Base-by-base conservation (phyloP, 2,113 vertebrate species). In the Ageneiosus marmoratus region DNA sequence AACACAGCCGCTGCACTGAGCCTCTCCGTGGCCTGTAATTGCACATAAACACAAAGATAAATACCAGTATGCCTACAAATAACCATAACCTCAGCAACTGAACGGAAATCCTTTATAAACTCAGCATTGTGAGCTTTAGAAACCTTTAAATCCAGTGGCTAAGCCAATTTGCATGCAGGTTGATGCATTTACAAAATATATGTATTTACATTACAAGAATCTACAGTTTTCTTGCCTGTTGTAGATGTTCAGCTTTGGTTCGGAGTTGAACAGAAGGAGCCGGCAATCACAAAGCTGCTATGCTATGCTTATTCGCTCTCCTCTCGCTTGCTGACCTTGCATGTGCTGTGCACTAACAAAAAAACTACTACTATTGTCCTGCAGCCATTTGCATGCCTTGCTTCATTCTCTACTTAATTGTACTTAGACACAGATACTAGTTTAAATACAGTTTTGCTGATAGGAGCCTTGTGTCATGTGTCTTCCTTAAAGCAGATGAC, bases 1-100 rank as follows among this genome's bases (percentile, higher is more conserved):
- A 15, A 93, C 85, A 84, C 96, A 97, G 88, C 95, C 95, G 84
- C 94, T 94, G 89, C 96, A 97, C 88, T 95, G 94, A 83, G 95
- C 95, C 76, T 95, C 88, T 29, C 92, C 91, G 15, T 89, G 74
- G 67, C 95, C 96, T 97, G 90, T 69, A 73, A 75, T 82, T 58
- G 44, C 51, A 84, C 20, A 79, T 22, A 83, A 53, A 86, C 80
- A 85, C 69, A 80, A 76, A 56, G 37, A 34, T 34, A 73, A 48
- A 80, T 18, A 83, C 70, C 51, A 50, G 16, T 8, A 65, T 34
- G 53, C 29, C 29, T 48, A 65, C 48, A 83, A 77, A 69, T 77
- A 41, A 67, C 32, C 37, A 51, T 55, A 56, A 65, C 29, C 37
- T 18, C 15, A 4, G 27, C 58, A 41, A 53, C 73, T 16, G 56